These are phyloP conservation scores for Gouania willdenowi DNA, from an alignment of 2,797 vertebrate species.

Conservation along the genomic window DNA sequence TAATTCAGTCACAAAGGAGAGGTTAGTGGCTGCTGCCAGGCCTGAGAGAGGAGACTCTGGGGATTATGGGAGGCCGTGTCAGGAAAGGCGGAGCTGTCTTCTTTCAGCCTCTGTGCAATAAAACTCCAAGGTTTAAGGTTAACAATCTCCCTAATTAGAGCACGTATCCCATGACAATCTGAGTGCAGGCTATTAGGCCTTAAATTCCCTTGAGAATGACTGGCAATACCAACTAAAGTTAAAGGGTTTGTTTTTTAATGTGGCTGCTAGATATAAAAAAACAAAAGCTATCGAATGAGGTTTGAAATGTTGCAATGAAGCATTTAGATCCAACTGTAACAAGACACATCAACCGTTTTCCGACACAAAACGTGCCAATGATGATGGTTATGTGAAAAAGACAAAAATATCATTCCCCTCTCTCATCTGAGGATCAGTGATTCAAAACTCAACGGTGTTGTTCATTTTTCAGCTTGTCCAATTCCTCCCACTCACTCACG, in stretches of 20 bases:
- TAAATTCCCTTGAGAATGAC: constrained; percentile 15
- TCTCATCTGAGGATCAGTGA: constrained; percentile 44
- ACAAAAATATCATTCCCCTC: constrained; percentile 26
- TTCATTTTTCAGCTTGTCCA: constrained; percentile 48
- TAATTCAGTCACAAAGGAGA: constrained; percentile 62
- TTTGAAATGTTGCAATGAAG: not conserved
- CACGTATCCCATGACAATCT: constrained; percentile 41
- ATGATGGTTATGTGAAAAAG: too few species aligned
- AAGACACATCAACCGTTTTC: too few species aligned
- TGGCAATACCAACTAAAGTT: too few species aligned
- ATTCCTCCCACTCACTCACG: constrained; percentile 40
- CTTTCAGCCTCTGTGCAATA: constrained; percentile 21
- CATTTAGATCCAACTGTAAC: not conserved
- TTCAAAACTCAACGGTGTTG: constrained; percentile 49
- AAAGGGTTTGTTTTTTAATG: too few species aligned
- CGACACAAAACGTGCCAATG: too few species aligned
- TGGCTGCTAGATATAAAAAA: too few species aligned
- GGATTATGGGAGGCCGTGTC: constrained; percentile 25
- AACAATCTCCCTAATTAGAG: constrained; percentile 49
- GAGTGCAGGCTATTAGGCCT: constrained; percentile 15
- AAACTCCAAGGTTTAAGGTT: constrained; percentile 53
- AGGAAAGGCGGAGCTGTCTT: constrained; percentile 16
- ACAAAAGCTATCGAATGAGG: too few species aligned
- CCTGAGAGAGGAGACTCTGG: constrained; percentile 33
- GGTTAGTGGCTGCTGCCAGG: constrained; percentile 55